Evolutionary conservation across 2,888 invertebrate genomes (phyloP).

Genomic region (Eupithecia dodoneata): DNA sequence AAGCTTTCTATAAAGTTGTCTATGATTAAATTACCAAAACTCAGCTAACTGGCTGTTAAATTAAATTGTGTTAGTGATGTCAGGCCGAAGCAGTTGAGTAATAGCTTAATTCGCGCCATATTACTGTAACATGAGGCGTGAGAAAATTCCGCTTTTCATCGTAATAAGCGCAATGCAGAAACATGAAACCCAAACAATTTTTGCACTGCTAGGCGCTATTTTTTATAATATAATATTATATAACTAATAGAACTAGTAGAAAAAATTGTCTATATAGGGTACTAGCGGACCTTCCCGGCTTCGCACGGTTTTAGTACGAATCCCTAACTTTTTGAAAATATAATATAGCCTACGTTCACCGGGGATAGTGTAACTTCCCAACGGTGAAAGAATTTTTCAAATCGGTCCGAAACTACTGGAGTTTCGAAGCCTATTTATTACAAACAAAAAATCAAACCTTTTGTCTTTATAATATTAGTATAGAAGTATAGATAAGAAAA

Average conservation of each 20-base stretch:
- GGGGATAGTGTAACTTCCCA: too few species aligned
- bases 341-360: too few species aligned
- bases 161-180: slow-evolving; percentile 35
- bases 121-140: slow-evolving; percentile 18
- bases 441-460: background rate
- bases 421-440: too few species aligned
- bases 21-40: background rate
- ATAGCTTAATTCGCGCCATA: slow-evolving; percentile 21
- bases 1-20: too few species aligned
- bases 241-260: background rate
- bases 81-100: slow-evolving; percentile 1
- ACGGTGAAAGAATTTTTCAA: too few species aligned
- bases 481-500: background rate
- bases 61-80: background rate
- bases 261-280: background rate
- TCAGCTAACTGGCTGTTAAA: background rate
- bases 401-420: too few species aligned
- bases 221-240: background rate
- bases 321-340: too few species aligned
- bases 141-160: slow-evolving; percentile 20
- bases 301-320: too few species aligned
- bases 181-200: slow-evolving; percentile 13
- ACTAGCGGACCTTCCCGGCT: too few species aligned
- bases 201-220: background rate
- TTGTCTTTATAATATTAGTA: too few species aligned